Conservation (phyloP, 2,797 vertebrate species). For the Neosilurus hyrtlii region DNA sequence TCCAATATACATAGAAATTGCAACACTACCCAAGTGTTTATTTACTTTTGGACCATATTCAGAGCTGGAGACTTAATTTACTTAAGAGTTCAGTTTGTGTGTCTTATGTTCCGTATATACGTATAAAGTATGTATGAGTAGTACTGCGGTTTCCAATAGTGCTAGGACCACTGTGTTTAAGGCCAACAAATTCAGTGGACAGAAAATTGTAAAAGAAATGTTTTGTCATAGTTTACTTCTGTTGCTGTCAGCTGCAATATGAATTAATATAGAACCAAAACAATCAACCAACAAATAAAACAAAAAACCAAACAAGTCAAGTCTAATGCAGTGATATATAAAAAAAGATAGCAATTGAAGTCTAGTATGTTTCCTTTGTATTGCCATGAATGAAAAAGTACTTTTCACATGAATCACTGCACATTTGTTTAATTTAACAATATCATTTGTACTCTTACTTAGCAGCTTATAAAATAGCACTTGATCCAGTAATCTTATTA, state of each 20-base stretch:
- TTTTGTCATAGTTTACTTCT: not conserved
- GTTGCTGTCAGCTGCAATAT: not conserved
- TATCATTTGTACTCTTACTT: not conserved
- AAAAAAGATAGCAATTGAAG: not conserved
- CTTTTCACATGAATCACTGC: not conserved
- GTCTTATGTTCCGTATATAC: too few relatives aligned
- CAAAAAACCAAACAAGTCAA: not conserved
- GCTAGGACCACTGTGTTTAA: not conserved
- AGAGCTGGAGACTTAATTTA: not conserved
- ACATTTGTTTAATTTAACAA: not conserved
- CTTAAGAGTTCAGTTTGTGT: not conserved
- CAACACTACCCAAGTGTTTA: slow-evolving; percentile 7
- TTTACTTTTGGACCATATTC: slow-evolving; percentile 6
- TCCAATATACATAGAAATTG: slow-evolving; percentile 7
- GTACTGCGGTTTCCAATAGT: not conserved
- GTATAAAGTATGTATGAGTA: not conserved
- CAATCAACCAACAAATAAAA: not conserved
- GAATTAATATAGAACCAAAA: not conserved
- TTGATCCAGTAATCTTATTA: not conserved
- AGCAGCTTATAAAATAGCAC: slow-evolving; percentile 5
- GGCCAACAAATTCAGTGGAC: not conserved
- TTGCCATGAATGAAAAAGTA: not conserved
- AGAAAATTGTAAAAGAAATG: not conserved
- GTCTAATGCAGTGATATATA: not conserved
- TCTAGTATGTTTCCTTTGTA: too few relatives aligned